phyloP scores from a whole-genome alignment of 2,797 vertebrate species.

The Crocodylus rhombifer region DNA sequence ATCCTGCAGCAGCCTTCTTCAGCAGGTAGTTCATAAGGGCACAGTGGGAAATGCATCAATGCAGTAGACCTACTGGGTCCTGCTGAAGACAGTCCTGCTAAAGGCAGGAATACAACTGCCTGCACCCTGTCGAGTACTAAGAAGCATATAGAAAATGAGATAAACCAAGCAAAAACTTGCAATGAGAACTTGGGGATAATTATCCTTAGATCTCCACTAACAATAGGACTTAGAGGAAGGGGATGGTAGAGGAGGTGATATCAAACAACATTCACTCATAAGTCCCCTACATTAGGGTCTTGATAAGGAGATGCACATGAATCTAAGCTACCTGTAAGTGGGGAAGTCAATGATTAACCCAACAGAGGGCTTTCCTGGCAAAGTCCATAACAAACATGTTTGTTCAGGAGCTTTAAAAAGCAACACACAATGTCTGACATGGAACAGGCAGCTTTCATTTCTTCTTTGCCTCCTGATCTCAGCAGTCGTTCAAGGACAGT shows the following conservation, averaged over 20 bases:
- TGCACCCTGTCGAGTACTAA: not conserved
- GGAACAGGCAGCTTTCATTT: not conserved
- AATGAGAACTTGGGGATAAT: not conserved
- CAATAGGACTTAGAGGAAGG: not conserved
- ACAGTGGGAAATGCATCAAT: not conserved
- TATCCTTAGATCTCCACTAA: not conserved
- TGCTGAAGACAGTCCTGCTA: not conserved
- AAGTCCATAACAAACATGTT: slow-evolving; percentile 46
- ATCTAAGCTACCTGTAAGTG: not conserved
- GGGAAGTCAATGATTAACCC: slow-evolving; percentile 73
- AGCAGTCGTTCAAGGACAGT: not conserved
- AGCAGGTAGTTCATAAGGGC: not conserved
- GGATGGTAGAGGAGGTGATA: not conserved
- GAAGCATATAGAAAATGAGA: not conserved
- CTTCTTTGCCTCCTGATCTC: not conserved
- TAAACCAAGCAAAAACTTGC: not conserved
- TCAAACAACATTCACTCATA: not conserved
- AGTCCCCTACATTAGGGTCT: not conserved
- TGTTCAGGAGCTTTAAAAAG: slow-evolving; percentile 14
- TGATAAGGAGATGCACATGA: not conserved
- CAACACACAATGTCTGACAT: slow-evolving; percentile 24
- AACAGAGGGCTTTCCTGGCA: slow-evolving; percentile 11
- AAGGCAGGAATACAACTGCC: not conserved
- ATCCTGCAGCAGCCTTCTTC: not conserved
- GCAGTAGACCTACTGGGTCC: not conserved